These are phyloP conservation scores for Glaucidium brasilianum DNA, from an alignment of 2,113 vertebrate species.

Conservation along the genomic window DNA sequence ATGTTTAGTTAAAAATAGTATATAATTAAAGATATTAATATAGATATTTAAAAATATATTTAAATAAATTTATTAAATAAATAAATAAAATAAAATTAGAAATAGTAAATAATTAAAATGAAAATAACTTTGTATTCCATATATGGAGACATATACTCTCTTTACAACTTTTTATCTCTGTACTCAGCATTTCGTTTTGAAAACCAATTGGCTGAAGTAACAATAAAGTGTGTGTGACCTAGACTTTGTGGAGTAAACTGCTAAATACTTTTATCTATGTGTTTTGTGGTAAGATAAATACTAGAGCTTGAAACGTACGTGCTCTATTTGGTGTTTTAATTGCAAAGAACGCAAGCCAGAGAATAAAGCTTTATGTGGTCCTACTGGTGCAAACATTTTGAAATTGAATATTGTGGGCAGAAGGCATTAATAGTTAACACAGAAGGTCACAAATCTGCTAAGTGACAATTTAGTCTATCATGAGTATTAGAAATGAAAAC, in stretches of 20 bases:
- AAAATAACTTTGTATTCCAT: background rate
- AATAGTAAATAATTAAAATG: background rate
- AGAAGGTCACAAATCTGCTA: background rate
- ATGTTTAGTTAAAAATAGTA: background rate
- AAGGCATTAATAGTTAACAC: background rate
- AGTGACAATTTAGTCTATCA: background rate
- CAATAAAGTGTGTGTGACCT: background rate
- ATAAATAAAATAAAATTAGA: too few relatives aligned
- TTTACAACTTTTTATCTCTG: background rate
- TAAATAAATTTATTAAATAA: too few relatives aligned
- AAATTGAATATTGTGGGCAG: background rate
- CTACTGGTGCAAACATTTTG: background rate
- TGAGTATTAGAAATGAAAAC: background rate
- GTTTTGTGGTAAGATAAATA: background rate
- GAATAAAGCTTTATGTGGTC: background rate
- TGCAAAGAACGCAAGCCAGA: background rate
- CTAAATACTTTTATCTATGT: background rate
- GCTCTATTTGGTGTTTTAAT: background rate
- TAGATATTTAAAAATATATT: too few relatives aligned
- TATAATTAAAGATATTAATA: background rate
- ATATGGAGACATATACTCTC: background rate
- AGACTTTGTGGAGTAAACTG: background rate
- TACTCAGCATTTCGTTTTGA: background rate
- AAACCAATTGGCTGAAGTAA: background rate
- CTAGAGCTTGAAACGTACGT: background rate